Evolutionary conservation across 2,113 vertebrate species (phyloP), one percentile per base, ranked within the genome.

Genomic region (Acanthochromis polyacanthus): DNA sequence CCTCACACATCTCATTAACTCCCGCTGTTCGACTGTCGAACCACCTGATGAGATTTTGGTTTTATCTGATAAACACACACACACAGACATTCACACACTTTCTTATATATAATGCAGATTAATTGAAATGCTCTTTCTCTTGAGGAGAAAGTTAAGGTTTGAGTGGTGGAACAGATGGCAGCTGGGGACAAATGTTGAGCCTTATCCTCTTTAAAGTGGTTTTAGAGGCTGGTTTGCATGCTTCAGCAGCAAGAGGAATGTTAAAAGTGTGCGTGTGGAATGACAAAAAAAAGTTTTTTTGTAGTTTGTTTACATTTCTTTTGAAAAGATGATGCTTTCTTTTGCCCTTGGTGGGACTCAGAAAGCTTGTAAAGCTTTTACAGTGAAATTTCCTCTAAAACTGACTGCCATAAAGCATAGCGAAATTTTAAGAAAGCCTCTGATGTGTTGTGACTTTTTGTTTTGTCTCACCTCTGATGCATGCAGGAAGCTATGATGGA

Each of bases 401-500:
- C 38, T 4, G 1, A 36, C 38, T 10, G 2, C 10, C 38, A 71
- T 38, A 48, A 28, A 32, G 32, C 23, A 53, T n/a, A 45, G 22
- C 59, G 22, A 17, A 6, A 10, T 65, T 40, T 40, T 32, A 17
- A 50, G 15, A 57, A n/a, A 16, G n/a, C 55, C 79, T 51, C 25
- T 76, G 20, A 22, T 32, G 17, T 51, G 28, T 30, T 53, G 10
- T 28, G 45, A 0, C 28, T 17, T 65, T 76, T 60, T 48, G 46
- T 53, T 69, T 71, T 3, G 30, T 59, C n/a, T 60, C 3, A 0
- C 7, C 58, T 64, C 30, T 81, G 75, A 66, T 83, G 64, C 70
- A 36, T 69, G 7, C 86, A 95, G 94, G 94, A 53, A 94, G 94
- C 76, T 90, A 72, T 1, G 90, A 94, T 89, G 95, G 95, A 32